Evolutionary conservation across 2,113 vertebrate genomes (phyloP).

Genomic region (Picathartes gymnocephalus): DNA sequence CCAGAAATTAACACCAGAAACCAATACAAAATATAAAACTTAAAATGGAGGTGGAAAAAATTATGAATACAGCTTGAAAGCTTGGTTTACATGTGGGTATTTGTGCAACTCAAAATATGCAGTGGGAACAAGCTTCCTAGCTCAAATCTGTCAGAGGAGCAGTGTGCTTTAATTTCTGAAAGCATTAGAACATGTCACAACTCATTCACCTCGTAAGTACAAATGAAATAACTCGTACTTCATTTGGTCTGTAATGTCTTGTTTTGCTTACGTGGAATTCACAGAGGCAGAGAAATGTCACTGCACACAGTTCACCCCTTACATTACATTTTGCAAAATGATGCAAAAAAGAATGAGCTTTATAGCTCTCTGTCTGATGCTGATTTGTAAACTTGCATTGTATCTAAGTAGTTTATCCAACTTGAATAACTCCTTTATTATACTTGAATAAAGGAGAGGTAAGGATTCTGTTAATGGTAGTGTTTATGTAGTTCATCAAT

Average conservation of each 20-base stretch:
- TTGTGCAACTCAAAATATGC: background rate
- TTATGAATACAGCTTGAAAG: background rate
- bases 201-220: background rate
- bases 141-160: background rate
- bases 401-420: background rate
- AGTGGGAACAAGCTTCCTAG: background rate
- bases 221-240: background rate
- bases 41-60: background rate
- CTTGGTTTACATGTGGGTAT: background rate
- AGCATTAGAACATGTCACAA: background rate
- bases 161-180: background rate
- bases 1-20: background rate
- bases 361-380: background rate
- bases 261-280: background rate
- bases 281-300: background rate
- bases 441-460: background rate
- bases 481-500: background rate
- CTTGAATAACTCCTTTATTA: too few species aligned
- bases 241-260: background rate
- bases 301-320: background rate
- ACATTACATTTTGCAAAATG: background rate
- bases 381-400: background rate
- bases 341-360: background rate
- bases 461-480: background rate
- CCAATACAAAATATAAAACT: background rate